Percentiles rank a stretch among this genome's conserved stretches.
Conservation (phyloP, 2,888 invertebrate genomes). For the Thymelicus lineola region DNA sequence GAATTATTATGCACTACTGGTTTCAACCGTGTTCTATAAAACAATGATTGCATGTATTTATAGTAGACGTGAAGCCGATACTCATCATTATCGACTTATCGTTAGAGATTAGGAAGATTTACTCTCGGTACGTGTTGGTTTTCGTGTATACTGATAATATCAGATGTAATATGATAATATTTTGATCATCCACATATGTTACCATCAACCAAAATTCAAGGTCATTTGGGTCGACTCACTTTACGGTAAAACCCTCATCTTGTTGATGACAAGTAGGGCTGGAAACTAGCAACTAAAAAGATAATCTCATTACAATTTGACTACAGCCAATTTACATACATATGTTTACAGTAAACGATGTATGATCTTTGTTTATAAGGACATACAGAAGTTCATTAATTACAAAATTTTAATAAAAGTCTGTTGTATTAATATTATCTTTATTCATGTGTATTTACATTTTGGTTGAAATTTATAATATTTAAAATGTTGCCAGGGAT, state of each 20-base stretch:
- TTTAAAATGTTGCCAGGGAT: neutral
- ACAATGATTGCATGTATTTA: constrained; percentile 41
- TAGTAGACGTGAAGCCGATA: constrained; percentile 45
- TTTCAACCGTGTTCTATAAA: constrained; percentile 26
- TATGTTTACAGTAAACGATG: no score
- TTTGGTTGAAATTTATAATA: neutral
- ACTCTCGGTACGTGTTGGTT: constrained; percentile 2
- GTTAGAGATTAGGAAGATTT: constrained; percentile 42
- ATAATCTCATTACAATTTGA: no score
- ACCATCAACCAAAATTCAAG: neutral
- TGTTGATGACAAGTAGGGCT: no score
- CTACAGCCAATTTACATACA: no score
- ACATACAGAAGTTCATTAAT: no score
- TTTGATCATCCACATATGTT: neutral
- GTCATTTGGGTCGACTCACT: neutral
- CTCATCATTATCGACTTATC: constrained; percentile 49
- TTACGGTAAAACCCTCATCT: no score
- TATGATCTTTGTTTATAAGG: no score
- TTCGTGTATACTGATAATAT: neutral
- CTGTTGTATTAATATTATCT: neutral
- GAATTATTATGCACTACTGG: constrained; percentile 31
- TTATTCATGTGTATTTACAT: neutral
- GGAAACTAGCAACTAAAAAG: no score
- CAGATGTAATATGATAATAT: neutral
- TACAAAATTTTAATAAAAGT: no score